phyloP scores from a whole-genome alignment of 2,113 vertebrate species.

The Dendropsophus ebraccatus region DNA sequence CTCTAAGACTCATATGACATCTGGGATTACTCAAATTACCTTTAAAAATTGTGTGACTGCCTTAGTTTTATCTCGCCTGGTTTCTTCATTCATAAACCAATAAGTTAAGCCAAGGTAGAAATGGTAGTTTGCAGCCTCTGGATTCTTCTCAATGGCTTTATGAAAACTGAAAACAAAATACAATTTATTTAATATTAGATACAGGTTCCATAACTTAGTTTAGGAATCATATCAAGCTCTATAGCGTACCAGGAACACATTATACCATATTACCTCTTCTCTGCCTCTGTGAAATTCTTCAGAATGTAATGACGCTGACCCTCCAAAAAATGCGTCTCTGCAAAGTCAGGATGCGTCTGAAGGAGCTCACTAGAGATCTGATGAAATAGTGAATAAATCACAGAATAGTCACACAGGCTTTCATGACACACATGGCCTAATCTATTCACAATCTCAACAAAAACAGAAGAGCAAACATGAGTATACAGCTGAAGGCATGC shows the following conservation, averaged over 20 bases:
- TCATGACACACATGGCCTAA: too few species aligned
- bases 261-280: slow-evolving; percentile 77
- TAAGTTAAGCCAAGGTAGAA: slow-evolving; percentile 86
- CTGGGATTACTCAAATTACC: slow-evolving; percentile 68
- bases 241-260: not conserved
- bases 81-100: slow-evolving; percentile 91
- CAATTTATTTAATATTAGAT: not conserved
- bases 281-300: slow-evolving; percentile 80
- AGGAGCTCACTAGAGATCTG: slow-evolving; percentile 85
- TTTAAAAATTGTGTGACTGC: slow-evolving; percentile 88
- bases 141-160: slow-evolving; percentile 77
- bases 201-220: too few species aligned
- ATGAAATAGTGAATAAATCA: not conserved
- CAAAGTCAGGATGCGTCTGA: slow-evolving; percentile 74
- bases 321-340: slow-evolving; percentile 77
- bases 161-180: slow-evolving; percentile 76
- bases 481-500: too few species aligned
- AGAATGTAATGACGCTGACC: slow-evolving; percentile 76
- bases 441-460: too few species aligned
- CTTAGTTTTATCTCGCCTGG: slow-evolving; percentile 86
- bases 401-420: too few species aligned
- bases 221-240: too few species aligned
- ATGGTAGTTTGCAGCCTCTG: slow-evolving; percentile 81
- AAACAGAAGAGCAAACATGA: too few species aligned
- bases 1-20: not conserved